Conservation (phyloP, 1,140 invertebrate genomes). For the Drosophila varians region DNA sequence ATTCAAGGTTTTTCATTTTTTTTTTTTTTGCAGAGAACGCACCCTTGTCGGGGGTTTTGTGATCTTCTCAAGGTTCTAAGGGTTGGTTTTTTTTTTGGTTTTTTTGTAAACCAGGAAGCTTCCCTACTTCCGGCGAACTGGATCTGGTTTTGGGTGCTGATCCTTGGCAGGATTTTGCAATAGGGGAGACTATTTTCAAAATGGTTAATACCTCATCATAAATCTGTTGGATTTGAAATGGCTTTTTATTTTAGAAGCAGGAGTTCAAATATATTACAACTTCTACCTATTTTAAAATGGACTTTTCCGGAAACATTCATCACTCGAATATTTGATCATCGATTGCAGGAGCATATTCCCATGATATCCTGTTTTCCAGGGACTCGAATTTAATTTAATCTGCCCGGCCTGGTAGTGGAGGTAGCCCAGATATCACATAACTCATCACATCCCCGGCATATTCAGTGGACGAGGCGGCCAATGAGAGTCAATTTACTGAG, state of each 20-base stretch:
- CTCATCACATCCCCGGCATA: slow-evolving; percentile 17
- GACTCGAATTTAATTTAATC: slow-evolving; percentile 30
- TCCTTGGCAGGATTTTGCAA: not conserved
- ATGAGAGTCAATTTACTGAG: slow-evolving; percentile 32
- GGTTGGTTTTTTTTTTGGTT: not conserved
- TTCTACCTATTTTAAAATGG: too few relatives aligned
- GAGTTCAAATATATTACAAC: too few relatives aligned
- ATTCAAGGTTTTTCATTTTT: slow-evolving; percentile 20
- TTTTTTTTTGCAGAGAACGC: not conserved
- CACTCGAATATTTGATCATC: too few relatives aligned
- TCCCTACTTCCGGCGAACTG: slow-evolving; percentile 27
- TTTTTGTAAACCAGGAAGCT: slow-evolving; percentile 11
- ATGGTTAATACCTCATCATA: not conserved
- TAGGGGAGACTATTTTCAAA: not conserved
- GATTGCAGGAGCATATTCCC: not conserved
- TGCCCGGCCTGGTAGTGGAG: not conserved
- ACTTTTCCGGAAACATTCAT: too few relatives aligned
- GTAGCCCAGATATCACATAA: slow-evolving; percentile 11
- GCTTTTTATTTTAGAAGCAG: too few relatives aligned
- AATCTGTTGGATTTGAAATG: not conserved
- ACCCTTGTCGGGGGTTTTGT: slow-evolving; percentile 14
- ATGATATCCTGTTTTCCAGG: not conserved
- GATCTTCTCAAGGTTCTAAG: not conserved
- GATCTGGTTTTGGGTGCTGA: slow-evolving; percentile 31
- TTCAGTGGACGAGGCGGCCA: slow-evolving; percentile 18